phyloP scores from a whole-genome alignment of 2,113 vertebrate species.

The Xenopus borealis region DNA sequence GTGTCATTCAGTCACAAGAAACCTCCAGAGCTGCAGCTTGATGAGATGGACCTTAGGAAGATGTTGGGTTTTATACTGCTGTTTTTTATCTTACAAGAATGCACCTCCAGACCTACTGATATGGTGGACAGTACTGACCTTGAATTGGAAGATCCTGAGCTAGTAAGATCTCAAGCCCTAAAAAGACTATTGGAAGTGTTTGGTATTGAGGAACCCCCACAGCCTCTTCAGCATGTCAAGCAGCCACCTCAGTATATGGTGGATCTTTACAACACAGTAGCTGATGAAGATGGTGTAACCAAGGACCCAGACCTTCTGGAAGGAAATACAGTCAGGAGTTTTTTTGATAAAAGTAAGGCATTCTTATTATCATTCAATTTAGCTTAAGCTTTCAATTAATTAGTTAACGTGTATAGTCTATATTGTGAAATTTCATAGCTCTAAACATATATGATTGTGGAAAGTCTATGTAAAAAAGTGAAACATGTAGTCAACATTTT shows the following conservation, averaged over 20 bases:
- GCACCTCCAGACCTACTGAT: slow-evolving; percentile 20
- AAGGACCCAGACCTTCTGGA: slow-evolving; percentile 77
- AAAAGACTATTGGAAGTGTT: slow-evolving; percentile 84
- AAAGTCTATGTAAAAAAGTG: too few relatives aligned
- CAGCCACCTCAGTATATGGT: slow-evolving; percentile 89
- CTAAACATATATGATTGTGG: too few relatives aligned
- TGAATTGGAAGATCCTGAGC: slow-evolving; percentile 45
- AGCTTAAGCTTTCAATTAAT: not conserved
- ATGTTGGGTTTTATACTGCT: slow-evolving; percentile 45
- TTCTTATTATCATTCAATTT: not conserved
- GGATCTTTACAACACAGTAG: slow-evolving; percentile 82
- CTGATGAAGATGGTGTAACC: slow-evolving; percentile 81
- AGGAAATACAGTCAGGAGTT: slow-evolving; percentile 87
- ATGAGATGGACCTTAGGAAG: slow-evolving; percentile 1
- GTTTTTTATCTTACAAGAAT: slow-evolving; percentile 42
- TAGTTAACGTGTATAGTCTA: not conserved
- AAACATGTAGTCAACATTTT: too few relatives aligned
- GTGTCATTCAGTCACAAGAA: slow-evolving; percentile 11
- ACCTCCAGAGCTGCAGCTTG: not conserved
- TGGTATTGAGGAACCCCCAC: slow-evolving; percentile 80
- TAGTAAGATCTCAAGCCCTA: slow-evolving; percentile 70
- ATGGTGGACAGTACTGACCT: slow-evolving; percentile 47
- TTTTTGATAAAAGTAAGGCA: slow-evolving; percentile 82
- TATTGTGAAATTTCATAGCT: not conserved
- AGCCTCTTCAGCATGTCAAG: slow-evolving; percentile 59